Evolutionary conservation across 2,888 invertebrate species (phyloP), one percentile per base, ranked within the genome.

Genomic region (Cordilura impudica): DNA sequence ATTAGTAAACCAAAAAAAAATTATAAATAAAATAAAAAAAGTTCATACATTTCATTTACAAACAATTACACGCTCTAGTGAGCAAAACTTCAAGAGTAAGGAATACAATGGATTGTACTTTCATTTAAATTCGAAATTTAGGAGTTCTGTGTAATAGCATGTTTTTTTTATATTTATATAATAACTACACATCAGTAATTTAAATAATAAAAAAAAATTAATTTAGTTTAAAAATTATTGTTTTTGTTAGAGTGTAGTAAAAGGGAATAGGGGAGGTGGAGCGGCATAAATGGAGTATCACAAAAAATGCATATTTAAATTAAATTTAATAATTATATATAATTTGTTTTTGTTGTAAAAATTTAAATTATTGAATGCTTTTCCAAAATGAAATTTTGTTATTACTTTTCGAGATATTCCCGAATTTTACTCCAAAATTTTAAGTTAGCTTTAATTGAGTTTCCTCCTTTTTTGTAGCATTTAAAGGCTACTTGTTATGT

Each of bases 41-140:
- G 16, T 61, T 29, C 19, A 26, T 58, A 66, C 70, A 23, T 61
- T 18, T 45, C 2, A 47, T 54, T 16, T 5, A 77, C 72, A 77
- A 78, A 66, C 69, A 75, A 78, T 74, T 78, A 78, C 45, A 61
- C 31, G 49, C 70, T 39, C 35, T 35, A 47, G 35, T 14, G 53
- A 69, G 23, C 53, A 67, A 14, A 65, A 7, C 61, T 43, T 3
- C 7, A 39, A 3, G n/a, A 4, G 12, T 2, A n/a, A n/a, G n/a
- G n/a, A n/a, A n/a, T n/a, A n/a, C n/a, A n/a, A n/a, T n/a, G n/a
- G n/a, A n/a, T n/a, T n/a, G n/a, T n/a, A n/a, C n/a, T n/a, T n/a
- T n/a, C n/a, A n/a, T n/a, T n/a, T n/a, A n/a, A n/a, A n/a, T n/a
- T n/a, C n/a, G n/a, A n/a, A n/a, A n/a, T n/a, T n/a, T n/a, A n/a